Percentiles rank a stretch among this genome's conserved stretches.
Evolutionary conservation across 1,140 invertebrate genomes (phyloP).

Genomic region (Caerostris extrusa): DNA sequence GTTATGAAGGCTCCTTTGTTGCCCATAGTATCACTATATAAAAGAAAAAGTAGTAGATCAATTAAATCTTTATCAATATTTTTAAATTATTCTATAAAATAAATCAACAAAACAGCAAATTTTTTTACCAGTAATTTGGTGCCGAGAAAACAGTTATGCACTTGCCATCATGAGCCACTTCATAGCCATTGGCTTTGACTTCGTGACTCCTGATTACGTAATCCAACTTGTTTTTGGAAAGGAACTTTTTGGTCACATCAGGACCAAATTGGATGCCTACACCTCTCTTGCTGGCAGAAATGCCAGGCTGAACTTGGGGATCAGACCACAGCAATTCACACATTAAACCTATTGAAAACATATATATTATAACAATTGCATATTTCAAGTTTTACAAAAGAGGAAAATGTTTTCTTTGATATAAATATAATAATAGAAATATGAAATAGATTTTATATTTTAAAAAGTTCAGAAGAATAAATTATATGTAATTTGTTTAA

Average conservation of each 20-base stretch:
- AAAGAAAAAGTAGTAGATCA: background rate
- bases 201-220: slow-evolving; percentile 98
- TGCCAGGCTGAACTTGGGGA: slow-evolving; percentile 93
- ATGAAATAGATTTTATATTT: background rate
- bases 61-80: background rate
- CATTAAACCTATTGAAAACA: slow-evolving; percentile 88
- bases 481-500: background rate
- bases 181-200: slow-evolving; percentile 98
- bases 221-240: slow-evolving; percentile 92
- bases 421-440: background rate
- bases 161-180: slow-evolving; percentile 95
- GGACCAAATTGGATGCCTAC: slow-evolving; percentile 99
- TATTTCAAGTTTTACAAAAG: too few species aligned
- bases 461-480: background rate
- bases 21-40: slow-evolving; percentile 97
- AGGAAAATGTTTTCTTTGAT: too few species aligned
- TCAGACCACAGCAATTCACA: slow-evolving; percentile 99
- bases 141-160: slow-evolving; percentile 98
- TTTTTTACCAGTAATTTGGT: slow-evolving; percentile 95
- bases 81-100: background rate
- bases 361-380: background rate
- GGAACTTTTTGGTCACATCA: slow-evolving; percentile 95
- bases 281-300: slow-evolving; percentile 96
- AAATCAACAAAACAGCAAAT: background rate
- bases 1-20: slow-evolving; percentile 99